These are phyloP conservation scores for Tinea semifulvella DNA, from an alignment of 2,888 invertebrate species.

Conservation along the genomic window DNA sequence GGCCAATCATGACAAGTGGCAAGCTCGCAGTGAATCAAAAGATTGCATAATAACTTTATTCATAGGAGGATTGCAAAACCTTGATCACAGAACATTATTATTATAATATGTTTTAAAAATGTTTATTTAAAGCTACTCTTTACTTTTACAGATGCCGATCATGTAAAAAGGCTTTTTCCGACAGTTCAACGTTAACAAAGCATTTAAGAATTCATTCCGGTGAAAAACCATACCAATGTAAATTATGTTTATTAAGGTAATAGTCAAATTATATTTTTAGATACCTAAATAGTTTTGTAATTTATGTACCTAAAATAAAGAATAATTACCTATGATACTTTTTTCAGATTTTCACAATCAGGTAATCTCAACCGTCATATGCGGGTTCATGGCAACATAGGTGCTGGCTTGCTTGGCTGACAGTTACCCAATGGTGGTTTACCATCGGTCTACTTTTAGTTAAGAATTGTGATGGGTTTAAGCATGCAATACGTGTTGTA, in stretches of 20 bases:
- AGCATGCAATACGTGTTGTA: no score
- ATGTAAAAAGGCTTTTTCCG: conserved; percentile 98
- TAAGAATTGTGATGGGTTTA: no score
- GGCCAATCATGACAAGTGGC: no score
- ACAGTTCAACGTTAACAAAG: conserved; percentile 97
- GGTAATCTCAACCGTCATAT: conserved; percentile 99
- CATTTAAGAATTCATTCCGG: conserved; percentile 91
- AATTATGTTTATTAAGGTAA: conserved; percentile 89
- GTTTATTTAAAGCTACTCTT: no score
- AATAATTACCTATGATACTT: no score
- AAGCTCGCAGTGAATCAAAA: no score
- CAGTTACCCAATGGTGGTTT: conserved; percentile 47
- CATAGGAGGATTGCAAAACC: no score
- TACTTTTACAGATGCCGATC: conserved; percentile 76
- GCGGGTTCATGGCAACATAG: conserved; percentile 89
- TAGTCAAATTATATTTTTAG: neutral
- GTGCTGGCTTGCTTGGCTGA: conserved; percentile 67
- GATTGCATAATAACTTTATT: no score
- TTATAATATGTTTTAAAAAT: no score
- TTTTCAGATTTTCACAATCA: conserved; percentile 88
- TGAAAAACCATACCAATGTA: conserved; percentile 98
- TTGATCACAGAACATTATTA: no score
- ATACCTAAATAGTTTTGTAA: no score
- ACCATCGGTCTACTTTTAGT: neutral
- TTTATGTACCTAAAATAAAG: neutral